Conservation (phyloP, 92 coral and sea anemone species). For the Palythoa caribaeorum region DNA sequence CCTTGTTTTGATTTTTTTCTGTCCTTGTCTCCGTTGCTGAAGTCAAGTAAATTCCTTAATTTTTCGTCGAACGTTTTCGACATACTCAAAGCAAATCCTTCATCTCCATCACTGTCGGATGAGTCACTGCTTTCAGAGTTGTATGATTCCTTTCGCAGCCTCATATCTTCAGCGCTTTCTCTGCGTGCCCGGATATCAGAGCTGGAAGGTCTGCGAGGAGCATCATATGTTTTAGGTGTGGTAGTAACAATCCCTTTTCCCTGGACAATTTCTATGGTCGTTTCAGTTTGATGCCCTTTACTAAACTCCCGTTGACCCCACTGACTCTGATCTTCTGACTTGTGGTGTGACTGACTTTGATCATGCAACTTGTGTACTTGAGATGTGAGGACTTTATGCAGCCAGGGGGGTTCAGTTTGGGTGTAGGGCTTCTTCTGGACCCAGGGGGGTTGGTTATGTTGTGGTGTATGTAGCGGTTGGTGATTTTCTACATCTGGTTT, state of each 20-base stretch:
- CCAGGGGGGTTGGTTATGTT: slow-evolving; percentile 22
- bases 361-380: background rate
- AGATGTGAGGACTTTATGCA: background rate
- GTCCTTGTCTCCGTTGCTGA: slow-evolving; percentile 35
- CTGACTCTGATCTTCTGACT: slow-evolving; percentile 44
- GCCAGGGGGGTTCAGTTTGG: slow-evolving; percentile 22
- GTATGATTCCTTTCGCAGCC: slow-evolving; percentile 62
- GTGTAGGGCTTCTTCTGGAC: slow-evolving; percentile 17
- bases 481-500: slow-evolving; percentile 26
- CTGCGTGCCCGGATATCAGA: slow-evolving; percentile 78
- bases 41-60: slow-evolving; percentile 80
- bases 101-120: slow-evolving; percentile 85
- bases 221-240: slow-evolving; percentile 62
- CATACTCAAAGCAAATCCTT: slow-evolving; percentile 76
- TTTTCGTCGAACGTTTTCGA: slow-evolving; percentile 96
- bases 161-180: slow-evolving; percentile 75
- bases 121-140: slow-evolving; percentile 88
- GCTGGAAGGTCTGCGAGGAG: slow-evolving; percentile 85
- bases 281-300: slow-evolving; percentile 51
- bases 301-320: slow-evolving; percentile 11
- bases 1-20: slow-evolving; percentile 39
- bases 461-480: slow-evolving; percentile 17
- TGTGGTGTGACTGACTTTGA: slow-evolving; percentile 37
- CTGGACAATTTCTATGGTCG: slow-evolving; percentile 74
- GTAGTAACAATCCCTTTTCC: slow-evolving; percentile 80